phyloP scores from a whole-genome alignment of 2,888 invertebrate genomes.

The Ceriagrion tenellum region DNA sequence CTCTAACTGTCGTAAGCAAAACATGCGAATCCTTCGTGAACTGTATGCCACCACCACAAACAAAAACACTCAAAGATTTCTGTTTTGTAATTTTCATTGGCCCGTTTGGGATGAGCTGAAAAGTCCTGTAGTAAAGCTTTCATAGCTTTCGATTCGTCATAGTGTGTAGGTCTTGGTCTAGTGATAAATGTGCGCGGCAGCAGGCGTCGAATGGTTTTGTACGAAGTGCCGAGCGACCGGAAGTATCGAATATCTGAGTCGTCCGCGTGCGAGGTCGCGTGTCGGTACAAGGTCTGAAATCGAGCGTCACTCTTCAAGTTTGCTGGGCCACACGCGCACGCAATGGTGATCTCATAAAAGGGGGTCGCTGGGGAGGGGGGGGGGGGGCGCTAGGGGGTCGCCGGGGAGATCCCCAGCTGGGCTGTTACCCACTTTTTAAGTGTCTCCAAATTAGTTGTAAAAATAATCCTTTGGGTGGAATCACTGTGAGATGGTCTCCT shows the following conservation, averaged over 20 bases:
- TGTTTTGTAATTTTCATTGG: background rate
- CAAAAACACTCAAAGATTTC: background rate
- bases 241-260: constrained; percentile 19
- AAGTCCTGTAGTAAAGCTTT: background rate
- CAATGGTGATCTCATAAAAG: background rate
- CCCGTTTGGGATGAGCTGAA: background rate
- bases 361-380: too few relatives aligned
- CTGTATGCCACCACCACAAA: too few relatives aligned
- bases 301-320: background rate
- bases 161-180: background rate
- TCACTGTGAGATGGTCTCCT: background rate
- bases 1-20: too few relatives aligned
- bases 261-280: constrained; percentile 54
- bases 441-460: background rate
- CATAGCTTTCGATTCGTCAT: background rate
- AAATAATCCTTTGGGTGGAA: background rate
- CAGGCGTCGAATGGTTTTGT: constrained; percentile 33
- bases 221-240: constrained; percentile 35
- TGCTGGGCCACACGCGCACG: constrained; percentile 10
- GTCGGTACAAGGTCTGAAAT: background rate
- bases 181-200: constrained; percentile 2
- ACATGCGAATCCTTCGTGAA: too few relatives aligned
- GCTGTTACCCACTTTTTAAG: background rate
- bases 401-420: background rate
- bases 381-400: background rate